A percentile compares a stretch with the other conserved stretches of the same genome.
Evolutionary conservation across 2,797 vertebrate genomes (phyloP).

Genomic region (Spizella passerina): DNA sequence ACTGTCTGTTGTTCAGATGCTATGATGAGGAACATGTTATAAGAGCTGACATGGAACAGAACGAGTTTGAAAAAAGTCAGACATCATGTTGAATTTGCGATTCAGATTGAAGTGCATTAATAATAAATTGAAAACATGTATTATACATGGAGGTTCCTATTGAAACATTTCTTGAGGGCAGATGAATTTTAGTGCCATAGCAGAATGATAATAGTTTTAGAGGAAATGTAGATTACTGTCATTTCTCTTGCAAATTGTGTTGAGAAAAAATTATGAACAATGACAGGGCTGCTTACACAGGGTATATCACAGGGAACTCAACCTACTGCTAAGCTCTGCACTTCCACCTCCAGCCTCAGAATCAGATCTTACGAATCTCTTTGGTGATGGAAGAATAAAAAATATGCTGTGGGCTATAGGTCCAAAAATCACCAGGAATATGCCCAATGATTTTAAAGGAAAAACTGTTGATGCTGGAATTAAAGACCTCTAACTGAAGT

Average conservation of each 20-base stretch:
- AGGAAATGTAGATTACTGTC: slow-evolving; percentile 41
- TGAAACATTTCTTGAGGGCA: slow-evolving; percentile 44
- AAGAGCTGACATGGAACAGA: slow-evolving; percentile 1
- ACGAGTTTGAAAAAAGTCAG: not conserved
- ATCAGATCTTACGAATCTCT: not conserved
- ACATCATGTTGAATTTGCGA: slow-evolving; percentile 41
- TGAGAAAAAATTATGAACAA: slow-evolving; percentile 18
- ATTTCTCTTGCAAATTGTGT: slow-evolving; percentile 38
- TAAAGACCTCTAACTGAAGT: not conserved
- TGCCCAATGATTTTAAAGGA: not conserved
- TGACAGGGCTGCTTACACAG: not conserved
- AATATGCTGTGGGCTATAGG: not conserved
- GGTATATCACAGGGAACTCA: not conserved
- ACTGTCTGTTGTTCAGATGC: not conserved
- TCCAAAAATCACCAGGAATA: not conserved
- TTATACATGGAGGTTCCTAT: slow-evolving; percentile 53
- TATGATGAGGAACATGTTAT: not conserved
- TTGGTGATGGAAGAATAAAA: not conserved
- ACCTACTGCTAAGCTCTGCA: not conserved
- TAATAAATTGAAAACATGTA: slow-evolving; percentile 58
- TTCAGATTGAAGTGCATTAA: slow-evolving; percentile 58
- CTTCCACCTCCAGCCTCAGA: not conserved
- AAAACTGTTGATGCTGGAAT: not conserved
- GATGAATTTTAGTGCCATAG: slow-evolving; percentile 21
- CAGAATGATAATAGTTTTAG: slow-evolving; percentile 28